Conservation (phyloP, 1,140 invertebrate genomes). For the Sinonovacula constricta region DNA sequence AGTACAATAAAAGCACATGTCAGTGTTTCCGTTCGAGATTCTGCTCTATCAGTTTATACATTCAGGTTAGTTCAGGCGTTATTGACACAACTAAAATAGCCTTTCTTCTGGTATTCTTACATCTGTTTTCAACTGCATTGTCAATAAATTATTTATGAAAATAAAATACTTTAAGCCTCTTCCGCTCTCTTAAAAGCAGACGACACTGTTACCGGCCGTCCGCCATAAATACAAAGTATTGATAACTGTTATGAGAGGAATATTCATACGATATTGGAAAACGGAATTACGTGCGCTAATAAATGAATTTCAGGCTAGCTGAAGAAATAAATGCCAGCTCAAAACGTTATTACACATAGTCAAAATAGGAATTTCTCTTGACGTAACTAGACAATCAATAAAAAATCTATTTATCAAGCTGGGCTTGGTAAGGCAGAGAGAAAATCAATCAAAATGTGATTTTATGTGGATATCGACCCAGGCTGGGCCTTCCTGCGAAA, state of each 20-base stretch:
- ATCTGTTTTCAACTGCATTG: no score
- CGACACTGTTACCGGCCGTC: no score
- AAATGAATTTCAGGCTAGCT: not conserved
- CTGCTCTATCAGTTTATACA: no score
- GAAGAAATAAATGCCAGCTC: not conserved
- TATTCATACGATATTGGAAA: not conserved
- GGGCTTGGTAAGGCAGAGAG: not conserved
- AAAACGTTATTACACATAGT: not conserved
- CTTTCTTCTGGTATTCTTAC: no score
- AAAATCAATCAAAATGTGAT: constrained; percentile 1
- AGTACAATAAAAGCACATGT: no score
- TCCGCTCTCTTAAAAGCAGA: no score
- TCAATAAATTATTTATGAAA: no score
- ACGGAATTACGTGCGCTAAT: not conserved
- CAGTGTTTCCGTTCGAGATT: no score
- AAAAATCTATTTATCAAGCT: not conserved
- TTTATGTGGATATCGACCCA: not conserved
- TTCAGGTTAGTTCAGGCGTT: no score
- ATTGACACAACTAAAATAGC: no score
- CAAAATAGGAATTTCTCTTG: not conserved
- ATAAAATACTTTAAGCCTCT: no score
- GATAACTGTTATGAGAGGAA: not conserved
- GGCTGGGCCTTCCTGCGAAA: not conserved
- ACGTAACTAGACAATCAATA: not conserved
- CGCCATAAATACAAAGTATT: not conserved